A percentile compares a stretch with the other conserved stretches of the same genome.
Evolutionary conservation across 2,113 vertebrate genomes (phyloP).

Genomic region (Hippopotamus amphibius): DNA sequence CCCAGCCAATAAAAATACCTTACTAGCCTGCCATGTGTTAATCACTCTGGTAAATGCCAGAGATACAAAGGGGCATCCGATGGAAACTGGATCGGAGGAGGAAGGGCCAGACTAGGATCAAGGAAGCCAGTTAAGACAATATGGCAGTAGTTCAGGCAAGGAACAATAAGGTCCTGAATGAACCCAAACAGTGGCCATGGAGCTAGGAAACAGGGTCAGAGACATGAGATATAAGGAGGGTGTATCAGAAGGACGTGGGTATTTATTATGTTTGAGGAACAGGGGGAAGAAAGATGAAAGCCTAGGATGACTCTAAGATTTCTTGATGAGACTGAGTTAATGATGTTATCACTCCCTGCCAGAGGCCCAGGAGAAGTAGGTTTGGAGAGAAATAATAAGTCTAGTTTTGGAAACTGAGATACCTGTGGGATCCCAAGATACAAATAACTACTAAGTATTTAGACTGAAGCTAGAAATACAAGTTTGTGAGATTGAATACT

Average conservation of each 20-base stretch:
- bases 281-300: background rate
- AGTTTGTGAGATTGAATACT: background rate
- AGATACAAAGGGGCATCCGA: background rate
- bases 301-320: background rate
- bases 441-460: background rate
- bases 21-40: background rate
- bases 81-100: background rate
- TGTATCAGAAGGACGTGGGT: background rate
- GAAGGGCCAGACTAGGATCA: background rate
- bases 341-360: background rate
- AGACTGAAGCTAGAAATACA: background rate
- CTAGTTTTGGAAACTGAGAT: background rate
- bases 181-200: background rate
- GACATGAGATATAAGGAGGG: background rate
- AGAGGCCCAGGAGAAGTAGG: background rate
- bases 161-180: background rate
- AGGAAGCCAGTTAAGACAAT: background rate
- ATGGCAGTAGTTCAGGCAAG: background rate
- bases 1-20: background rate
- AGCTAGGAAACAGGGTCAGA: background rate
- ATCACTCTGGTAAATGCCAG: background rate
- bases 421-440: background rate
- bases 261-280: background rate
- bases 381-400: background rate
- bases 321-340: background rate